Percentiles rank a stretch among this genome's conserved stretches.
Conservation (phyloP, 2,797 vertebrate genomes). For the Holocentrus rufus region DNA sequence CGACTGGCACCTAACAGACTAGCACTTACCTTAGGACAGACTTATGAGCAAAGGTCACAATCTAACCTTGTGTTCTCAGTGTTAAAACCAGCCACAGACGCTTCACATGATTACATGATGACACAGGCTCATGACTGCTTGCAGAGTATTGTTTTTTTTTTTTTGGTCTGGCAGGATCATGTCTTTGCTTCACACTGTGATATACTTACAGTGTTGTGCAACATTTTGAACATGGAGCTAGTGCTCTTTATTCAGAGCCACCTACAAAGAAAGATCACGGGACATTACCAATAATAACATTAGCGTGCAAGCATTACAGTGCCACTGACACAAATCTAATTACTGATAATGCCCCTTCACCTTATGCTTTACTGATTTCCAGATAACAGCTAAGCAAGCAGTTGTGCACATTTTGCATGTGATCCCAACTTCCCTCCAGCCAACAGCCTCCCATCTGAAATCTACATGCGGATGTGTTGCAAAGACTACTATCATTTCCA, state of each 20-base stretch:
- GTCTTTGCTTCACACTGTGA: constrained; percentile 17
- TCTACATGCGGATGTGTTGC: too few relatives aligned
- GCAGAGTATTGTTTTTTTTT: background rate
- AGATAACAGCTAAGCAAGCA: background rate
- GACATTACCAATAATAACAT: background rate
- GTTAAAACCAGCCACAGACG: constrained; percentile 17
- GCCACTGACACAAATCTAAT: background rate
- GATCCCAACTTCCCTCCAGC: background rate
- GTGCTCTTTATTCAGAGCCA: background rate
- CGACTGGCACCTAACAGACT: background rate
- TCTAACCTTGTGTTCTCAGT: constrained; percentile 27
- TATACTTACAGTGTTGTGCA: constrained; percentile 17
- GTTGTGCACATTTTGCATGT: background rate
- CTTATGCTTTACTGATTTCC: background rate
- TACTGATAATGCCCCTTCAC: background rate
- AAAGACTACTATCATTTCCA: background rate
- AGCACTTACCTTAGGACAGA: constrained; percentile 15
- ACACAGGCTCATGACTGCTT: constrained; percentile 47
- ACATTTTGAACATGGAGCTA: background rate
- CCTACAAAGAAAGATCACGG: background rate
- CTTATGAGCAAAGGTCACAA: constrained; percentile 50
- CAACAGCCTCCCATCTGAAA: background rate
- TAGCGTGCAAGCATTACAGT: background rate
- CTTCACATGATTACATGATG: constrained; percentile 57
- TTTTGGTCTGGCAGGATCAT: constrained; percentile 16